phyloP scores from a whole-genome alignment of 2,113 vertebrate genomes.

The Tamias sibiricus region DNA sequence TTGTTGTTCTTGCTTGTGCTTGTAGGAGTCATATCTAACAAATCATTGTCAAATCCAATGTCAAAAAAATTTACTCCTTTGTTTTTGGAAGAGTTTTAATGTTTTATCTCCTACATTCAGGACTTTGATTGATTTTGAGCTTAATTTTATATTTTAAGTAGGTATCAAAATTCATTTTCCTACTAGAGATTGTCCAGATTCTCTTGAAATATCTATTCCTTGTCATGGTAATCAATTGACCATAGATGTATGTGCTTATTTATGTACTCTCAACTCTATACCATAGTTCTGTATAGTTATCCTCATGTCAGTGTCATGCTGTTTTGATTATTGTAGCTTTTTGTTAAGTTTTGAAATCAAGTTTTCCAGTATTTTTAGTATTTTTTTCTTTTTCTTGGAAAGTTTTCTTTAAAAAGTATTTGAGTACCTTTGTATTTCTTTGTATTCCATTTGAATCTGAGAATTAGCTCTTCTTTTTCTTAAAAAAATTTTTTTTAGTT shows the following conservation, averaged over 20 bases:
- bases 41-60: neutral
- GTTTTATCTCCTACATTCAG: neutral
- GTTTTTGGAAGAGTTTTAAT: neutral
- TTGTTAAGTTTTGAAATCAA: too few species aligned
- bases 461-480: neutral
- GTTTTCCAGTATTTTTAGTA: too few species aligned
- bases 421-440: too few species aligned
- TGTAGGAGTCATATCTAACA: neutral
- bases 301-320: neutral
- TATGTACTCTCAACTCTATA: neutral
- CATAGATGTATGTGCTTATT: neutral
- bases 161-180: neutral
- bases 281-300: neutral
- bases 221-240: neutral
- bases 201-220: neutral
- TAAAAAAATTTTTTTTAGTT: neutral
- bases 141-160: neutral
- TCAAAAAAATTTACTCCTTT: neutral
- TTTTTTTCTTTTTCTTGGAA: neutral
- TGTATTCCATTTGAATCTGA: neutral
- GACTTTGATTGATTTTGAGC: neutral
- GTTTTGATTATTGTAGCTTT: neutral
- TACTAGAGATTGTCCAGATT: neutral
- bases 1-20: neutral
- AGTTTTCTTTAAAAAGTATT: neutral